Evolutionary conservation across 2,888 invertebrate genomes (phyloP).

Genomic region (Pomacea canaliculata): DNA sequence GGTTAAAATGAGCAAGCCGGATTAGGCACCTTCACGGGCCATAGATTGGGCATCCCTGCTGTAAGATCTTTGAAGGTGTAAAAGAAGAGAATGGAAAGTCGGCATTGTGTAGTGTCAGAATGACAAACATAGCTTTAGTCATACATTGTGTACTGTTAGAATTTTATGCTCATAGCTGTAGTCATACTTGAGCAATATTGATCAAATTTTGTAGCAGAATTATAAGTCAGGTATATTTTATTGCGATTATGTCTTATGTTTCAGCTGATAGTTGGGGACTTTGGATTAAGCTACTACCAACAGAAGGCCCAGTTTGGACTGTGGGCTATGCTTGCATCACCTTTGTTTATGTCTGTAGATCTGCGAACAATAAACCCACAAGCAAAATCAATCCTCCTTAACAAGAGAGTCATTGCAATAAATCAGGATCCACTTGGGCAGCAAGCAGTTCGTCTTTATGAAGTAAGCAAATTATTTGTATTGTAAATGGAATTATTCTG

Average conservation of each 20-base stretch:
- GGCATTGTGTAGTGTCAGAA: not conserved
- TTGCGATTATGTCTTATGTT: constrained; percentile 48
- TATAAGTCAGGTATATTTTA: too few species aligned
- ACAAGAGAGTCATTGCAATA: constrained; percentile 89
- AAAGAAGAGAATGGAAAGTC: not conserved
- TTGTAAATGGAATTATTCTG: not conserved
- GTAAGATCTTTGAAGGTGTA: not conserved
- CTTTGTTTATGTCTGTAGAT: constrained; percentile 95
- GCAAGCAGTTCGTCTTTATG: constrained; percentile 82
- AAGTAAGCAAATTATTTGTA: constrained; percentile 35
- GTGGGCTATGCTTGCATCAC: constrained; percentile 94
- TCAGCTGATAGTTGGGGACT: constrained; percentile 92
- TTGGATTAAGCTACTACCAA: constrained; percentile 92
- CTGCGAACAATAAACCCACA: constrained; percentile 87
- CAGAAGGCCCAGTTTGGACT: constrained; percentile 95
- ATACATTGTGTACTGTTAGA: not conserved
- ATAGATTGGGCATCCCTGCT: too few species aligned
- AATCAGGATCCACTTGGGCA: constrained; percentile 93
- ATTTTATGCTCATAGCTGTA: too few species aligned
- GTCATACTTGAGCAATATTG: too few species aligned
- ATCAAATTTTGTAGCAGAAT: too few species aligned
- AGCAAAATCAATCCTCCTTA: constrained; percentile 90
- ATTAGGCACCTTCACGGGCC: too few species aligned
- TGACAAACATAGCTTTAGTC: not conserved
- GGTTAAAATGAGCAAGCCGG: not conserved